A percentile compares a stretch with the other conserved stretches of the same genome.
phyloP scores from a whole-genome alignment of 2,113 vertebrate genomes.

The Cairina moschata region DNA sequence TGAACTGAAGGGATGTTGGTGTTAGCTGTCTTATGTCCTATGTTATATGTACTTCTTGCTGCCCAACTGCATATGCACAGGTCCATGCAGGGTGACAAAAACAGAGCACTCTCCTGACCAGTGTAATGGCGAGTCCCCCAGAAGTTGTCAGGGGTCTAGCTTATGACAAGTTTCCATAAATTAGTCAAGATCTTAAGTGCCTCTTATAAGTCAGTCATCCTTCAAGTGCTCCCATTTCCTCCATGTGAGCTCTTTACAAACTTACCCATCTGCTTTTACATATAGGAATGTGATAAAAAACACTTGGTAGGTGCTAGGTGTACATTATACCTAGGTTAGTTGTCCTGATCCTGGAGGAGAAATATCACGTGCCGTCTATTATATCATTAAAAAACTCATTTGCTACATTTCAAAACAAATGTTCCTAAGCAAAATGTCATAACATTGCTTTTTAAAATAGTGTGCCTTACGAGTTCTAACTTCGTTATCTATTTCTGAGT shows the following conservation, averaged over 20 bases:
- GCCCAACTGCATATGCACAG: background rate
- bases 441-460: background rate
- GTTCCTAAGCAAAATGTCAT: background rate
- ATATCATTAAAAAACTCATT: background rate
- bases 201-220: constrained; percentile 42
- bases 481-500: background rate
- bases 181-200: constrained; percentile 35
- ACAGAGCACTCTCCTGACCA: background rate
- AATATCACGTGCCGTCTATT: background rate
- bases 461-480: background rate
- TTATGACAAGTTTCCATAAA: constrained; percentile 31
- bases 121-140: background rate
- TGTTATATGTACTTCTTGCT: background rate
- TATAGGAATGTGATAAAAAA: background rate
- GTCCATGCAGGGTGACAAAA: background rate
- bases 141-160: background rate
- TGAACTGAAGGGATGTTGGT: background rate
- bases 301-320: background rate
- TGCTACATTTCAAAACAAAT: background rate
- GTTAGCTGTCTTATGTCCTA: background rate
- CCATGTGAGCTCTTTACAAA: background rate
- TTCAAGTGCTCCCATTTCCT: constrained; percentile 30
- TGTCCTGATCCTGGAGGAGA: background rate
- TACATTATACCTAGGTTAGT: background rate
- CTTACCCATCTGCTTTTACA: background rate